Evolutionary conservation across 2,797 vertebrate species (phyloP).

Genomic region (Myotis findleyi): DNA sequence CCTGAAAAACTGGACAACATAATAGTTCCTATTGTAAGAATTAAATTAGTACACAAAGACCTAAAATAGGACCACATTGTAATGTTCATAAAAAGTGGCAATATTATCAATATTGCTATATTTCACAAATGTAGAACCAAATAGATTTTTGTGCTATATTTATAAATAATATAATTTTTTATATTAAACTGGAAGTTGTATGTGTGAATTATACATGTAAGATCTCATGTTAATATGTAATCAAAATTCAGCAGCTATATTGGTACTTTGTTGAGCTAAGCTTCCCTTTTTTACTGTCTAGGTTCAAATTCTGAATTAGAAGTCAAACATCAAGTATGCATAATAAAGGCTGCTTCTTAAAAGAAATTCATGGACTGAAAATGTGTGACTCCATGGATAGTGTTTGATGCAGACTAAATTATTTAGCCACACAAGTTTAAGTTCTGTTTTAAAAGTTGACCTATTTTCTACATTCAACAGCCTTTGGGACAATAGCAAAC

Average conservation of each 20-base stretch:
- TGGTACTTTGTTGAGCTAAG: not conserved
- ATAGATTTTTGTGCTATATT: constrained; percentile 25
- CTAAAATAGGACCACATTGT: not conserved
- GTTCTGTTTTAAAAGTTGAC: constrained; percentile 31
- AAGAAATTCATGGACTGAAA: not conserved
- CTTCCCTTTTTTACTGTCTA: not conserved
- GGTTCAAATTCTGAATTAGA: constrained; percentile 17
- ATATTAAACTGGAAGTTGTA: not conserved
- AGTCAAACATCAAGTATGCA: constrained; percentile 16
- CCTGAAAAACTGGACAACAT: not conserved
- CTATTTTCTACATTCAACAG: constrained; percentile 51
- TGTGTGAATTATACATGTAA: not conserved
- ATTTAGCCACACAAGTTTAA: constrained; percentile 21
- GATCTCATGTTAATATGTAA: not conserved
- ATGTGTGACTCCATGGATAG: not conserved
- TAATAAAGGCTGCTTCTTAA: not conserved
- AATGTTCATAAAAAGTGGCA: not conserved
- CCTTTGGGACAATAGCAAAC: constrained; percentile 21
- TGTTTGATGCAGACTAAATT: not conserved
- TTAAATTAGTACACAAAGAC: not conserved
- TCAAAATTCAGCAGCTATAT: not conserved
- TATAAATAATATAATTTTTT: constrained; percentile 4
- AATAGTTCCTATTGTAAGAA: not conserved
- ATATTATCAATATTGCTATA: not conserved
- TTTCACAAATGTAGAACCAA: not conserved